Percentiles rank a stretch among this genome's conserved stretches.
phyloP scores from a whole-genome alignment of 2,888 invertebrate genomes.

The Drosophila lutescens region DNA sequence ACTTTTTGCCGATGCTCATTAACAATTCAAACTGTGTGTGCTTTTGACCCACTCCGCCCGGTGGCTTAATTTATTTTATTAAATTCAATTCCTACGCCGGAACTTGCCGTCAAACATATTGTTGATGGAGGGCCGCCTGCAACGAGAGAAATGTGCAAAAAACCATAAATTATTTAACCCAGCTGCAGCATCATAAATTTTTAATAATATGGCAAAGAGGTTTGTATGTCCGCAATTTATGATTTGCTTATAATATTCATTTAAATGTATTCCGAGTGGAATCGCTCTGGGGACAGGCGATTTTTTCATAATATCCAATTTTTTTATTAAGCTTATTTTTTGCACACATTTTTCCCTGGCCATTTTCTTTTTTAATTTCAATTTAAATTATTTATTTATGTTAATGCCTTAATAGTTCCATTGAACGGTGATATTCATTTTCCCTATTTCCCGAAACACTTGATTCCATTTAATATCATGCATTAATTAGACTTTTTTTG shows the following conservation, averaged over 20 bases:
- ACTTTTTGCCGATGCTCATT: conserved; percentile 60
- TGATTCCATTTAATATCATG: conserved; percentile 24
- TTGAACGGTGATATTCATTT: conserved; percentile 26
- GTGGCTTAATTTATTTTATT: conserved; percentile 54
- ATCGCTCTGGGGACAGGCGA: background rate
- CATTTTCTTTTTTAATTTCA: conserved; percentile 24
- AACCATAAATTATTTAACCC: conserved; percentile 59
- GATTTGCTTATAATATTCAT: conserved; percentile 64
- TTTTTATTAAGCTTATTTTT: conserved; percentile 4
- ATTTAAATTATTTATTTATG: conserved; percentile 70
- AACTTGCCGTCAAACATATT: conserved; percentile 76
- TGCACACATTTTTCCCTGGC: background rate
- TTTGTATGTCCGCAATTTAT: conserved; percentile 65
- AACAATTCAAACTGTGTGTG: conserved; percentile 65
- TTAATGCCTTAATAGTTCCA: conserved; percentile 64
- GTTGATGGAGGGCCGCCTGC: conserved; percentile 57
- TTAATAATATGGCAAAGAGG: conserved; percentile 63
- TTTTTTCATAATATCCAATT: conserved; percentile 2
- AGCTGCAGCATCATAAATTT: conserved; percentile 56
- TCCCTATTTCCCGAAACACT: conserved; percentile 19
- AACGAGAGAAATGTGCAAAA: conserved; percentile 51
- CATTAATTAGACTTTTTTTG: conserved; percentile 27
- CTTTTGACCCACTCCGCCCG: conserved; percentile 14
- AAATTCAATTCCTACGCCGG: conserved; percentile 64
- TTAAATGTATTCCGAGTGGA: conserved; percentile 23